A percentile compares a stretch with the other conserved stretches of the same genome.
Evolutionary conservation across 2,888 invertebrate species (phyloP).

Genomic region (Netelia inedita): DNA sequence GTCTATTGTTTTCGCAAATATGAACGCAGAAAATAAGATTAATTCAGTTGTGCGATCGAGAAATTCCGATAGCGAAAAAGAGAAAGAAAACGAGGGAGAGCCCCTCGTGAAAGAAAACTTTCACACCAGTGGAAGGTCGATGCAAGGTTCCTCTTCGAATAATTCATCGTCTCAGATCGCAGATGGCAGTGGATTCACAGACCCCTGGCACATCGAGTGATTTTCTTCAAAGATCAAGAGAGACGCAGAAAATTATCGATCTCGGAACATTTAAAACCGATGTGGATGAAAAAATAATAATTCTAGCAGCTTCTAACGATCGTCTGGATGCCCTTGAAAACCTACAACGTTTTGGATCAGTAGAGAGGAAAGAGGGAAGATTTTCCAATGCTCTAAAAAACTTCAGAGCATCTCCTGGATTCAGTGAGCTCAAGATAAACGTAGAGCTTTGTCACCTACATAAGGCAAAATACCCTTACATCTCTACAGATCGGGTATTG

Average conservation of each 20-base stretch:
- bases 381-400: slow-evolving; percentile 56
- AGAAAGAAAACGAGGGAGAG: background rate
- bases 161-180: background rate
- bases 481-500: slow-evolving; percentile 40
- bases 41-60: background rate
- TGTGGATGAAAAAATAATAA: slow-evolving; percentile 48
- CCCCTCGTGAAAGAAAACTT: background rate
- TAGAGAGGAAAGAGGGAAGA: slow-evolving; percentile 64
- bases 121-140: background rate
- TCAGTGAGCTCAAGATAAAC: slow-evolving; percentile 62
- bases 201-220: slow-evolving; percentile 14
- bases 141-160: background rate
- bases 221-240: slow-evolving; percentile 24
- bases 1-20: background rate
- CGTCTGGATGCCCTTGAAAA: slow-evolving; percentile 31
- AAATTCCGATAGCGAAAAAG: background rate
- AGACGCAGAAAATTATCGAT: slow-evolving; percentile 8
- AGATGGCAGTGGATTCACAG: background rate
- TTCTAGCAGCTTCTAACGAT: slow-evolving; percentile 34
- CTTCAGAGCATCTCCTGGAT: slow-evolving; percentile 53
- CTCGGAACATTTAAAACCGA: slow-evolving; percentile 42
- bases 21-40: background rate
- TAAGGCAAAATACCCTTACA: slow-evolving; percentile 54
- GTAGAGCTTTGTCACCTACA: slow-evolving; percentile 69
- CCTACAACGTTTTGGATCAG: slow-evolving; percentile 53